Evolutionary conservation across 2,113 vertebrate genomes (phyloP).

Genomic region (Laterallus jamaicensis): DNA sequence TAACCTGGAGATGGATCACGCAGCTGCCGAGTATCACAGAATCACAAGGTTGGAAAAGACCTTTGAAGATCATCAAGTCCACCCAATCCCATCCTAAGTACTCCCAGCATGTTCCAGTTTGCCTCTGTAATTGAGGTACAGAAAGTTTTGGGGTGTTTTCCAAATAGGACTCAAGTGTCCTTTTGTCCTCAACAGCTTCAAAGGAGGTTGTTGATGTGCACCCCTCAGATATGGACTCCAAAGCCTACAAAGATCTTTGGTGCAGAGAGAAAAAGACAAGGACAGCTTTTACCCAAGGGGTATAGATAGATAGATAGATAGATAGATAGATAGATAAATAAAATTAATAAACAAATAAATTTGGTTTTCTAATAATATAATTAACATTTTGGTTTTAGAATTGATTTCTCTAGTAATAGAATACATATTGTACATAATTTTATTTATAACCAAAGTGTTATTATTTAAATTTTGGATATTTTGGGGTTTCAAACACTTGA

Average conservation of each 20-base stretch:
- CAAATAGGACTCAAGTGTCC: not conserved
- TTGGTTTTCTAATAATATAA: not conserved
- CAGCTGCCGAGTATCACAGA: not conserved
- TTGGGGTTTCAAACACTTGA: not conserved
- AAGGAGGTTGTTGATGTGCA: not conserved
- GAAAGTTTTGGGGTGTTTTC: not conserved
- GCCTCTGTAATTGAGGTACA: not conserved
- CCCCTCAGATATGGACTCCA: accelerated
- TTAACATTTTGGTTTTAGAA: not conserved
- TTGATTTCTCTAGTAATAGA: not conserved
- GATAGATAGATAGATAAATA: no score
- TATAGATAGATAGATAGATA: no score
- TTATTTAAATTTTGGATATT: not conserved
- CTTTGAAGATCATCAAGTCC: no score
- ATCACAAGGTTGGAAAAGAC: no score
- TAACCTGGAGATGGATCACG: not conserved
- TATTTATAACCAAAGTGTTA: not conserved
- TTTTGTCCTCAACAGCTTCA: not conserved
- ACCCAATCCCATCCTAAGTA: no score
- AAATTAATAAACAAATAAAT: no score
- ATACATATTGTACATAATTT: not conserved
- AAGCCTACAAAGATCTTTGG: not conserved
- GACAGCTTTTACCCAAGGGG: not conserved
- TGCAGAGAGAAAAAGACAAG: not conserved
- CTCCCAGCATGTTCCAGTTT: not conserved